These are phyloP conservation scores for Leptinotarsa defecta DNA, from an alignment of 1,140 invertebrate species.

Conservation along the genomic window DNA sequence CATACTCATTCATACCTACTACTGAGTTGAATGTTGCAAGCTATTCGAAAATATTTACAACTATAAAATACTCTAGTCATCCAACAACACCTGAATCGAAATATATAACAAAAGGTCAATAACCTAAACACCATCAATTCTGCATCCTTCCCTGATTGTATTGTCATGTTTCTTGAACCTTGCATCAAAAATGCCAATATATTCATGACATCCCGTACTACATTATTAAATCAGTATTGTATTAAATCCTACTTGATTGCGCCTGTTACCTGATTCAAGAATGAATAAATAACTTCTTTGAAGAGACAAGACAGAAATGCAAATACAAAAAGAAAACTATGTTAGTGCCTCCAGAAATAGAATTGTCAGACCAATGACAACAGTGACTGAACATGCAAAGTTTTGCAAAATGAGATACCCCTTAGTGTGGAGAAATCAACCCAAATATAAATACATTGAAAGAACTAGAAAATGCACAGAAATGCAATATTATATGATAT, in stretches of 20 bases:
- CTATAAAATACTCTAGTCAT: neutral
- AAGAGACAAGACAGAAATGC: neutral
- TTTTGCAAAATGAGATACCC: neutral
- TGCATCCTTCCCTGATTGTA: neutral
- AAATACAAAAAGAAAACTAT: neutral
- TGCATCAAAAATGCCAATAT: neutral
- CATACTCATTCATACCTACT: no score
- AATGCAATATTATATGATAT: no score
- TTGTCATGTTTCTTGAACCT: neutral
- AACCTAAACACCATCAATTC: neutral
- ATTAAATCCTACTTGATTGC: neutral
- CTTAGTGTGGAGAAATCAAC: neutral
- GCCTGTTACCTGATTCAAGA: neutral
- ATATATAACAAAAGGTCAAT: neutral
- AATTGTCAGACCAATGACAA: neutral
- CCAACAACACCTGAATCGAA: neutral
- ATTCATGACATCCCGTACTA: neutral
- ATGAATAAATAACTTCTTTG: neutral
- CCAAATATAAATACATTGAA: no score
- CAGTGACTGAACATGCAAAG: neutral
- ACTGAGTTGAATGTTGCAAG: no score
- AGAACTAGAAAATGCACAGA: no score
- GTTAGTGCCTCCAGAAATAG: neutral
- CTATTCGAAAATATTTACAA: neutral
- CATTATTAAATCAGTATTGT: conserved; percentile 2